Percentiles rank a stretch among this genome's conserved stretches.
Conservation (phyloP, 2,113 vertebrate species). For the Ifrita kowaldi region DNA sequence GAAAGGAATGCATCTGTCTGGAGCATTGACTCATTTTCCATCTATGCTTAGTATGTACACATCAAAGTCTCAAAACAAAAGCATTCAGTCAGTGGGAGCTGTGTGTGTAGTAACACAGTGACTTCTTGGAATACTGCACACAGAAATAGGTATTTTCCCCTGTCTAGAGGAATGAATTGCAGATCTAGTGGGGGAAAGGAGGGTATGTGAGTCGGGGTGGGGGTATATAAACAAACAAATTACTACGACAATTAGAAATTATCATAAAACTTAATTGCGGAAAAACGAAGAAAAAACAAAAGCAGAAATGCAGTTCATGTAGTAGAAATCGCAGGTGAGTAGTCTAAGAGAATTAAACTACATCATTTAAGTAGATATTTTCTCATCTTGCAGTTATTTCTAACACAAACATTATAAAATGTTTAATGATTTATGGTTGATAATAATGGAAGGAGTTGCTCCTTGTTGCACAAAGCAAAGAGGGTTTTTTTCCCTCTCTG, state of each 20-base stretch:
- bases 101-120: not conserved
- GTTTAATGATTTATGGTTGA: not conserved
- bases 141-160: conserved; percentile 16
- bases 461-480: not conserved
- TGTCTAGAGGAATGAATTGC: not conserved
- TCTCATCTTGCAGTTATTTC: not conserved
- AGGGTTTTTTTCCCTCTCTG: not conserved
- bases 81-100: not conserved
- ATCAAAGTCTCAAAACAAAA: conserved; percentile 22
- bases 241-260: not conserved
- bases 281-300: not conserved
- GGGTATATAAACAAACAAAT: not conserved
- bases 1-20: not conserved
- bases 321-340: not conserved
- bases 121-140: not conserved
- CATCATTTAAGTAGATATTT: not conserved
- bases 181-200: not conserved
- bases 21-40: conserved; percentile 34
- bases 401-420: not conserved
- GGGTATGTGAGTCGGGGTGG: fast-evolving
- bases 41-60: not conserved
- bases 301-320: not conserved
- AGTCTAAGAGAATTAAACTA: not conserved
- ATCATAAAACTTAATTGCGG: not conserved
- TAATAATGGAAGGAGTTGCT: not conserved